Conservation (phyloP, 2,113 vertebrate species). For the Gnathonemus longibarbis region DNA sequence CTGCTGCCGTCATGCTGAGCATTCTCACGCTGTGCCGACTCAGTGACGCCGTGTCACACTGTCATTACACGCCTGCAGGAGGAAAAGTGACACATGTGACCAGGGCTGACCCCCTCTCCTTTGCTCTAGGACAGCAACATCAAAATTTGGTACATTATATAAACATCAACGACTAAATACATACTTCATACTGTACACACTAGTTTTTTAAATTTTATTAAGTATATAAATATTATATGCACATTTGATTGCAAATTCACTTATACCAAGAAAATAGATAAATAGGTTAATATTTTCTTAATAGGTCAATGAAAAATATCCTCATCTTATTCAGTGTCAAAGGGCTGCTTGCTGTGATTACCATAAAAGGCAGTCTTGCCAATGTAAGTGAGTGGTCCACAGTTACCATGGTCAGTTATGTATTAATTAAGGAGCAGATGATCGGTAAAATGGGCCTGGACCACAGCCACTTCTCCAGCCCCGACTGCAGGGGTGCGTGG, state of each 20-base stretch:
- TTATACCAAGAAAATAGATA: neutral
- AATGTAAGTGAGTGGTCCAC: neutral
- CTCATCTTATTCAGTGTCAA: neutral
- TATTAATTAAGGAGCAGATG: neutral
- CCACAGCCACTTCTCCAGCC: neutral
- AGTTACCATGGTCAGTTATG: neutral
- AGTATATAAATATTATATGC: neutral
- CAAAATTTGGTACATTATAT: neutral
- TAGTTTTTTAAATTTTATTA: neutral
- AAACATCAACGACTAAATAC: neutral
- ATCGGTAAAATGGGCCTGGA: neutral
- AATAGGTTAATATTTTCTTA: neutral
- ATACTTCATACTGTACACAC: neutral
- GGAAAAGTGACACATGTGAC: neutral
- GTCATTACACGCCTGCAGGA: neutral
- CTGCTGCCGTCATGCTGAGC: neutral
- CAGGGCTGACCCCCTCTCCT: neutral
- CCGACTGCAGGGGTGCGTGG: neutral
- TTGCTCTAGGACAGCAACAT: neutral
- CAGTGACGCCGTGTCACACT: neutral
- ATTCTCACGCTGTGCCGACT: neutral
- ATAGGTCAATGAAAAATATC: neutral
- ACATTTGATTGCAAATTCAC: neutral
- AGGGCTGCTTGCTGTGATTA: neutral
- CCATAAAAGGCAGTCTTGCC: neutral